Evolutionary conservation across 2,888 invertebrate genomes (phyloP).

Genomic region (Nectonema munidae): DNA sequence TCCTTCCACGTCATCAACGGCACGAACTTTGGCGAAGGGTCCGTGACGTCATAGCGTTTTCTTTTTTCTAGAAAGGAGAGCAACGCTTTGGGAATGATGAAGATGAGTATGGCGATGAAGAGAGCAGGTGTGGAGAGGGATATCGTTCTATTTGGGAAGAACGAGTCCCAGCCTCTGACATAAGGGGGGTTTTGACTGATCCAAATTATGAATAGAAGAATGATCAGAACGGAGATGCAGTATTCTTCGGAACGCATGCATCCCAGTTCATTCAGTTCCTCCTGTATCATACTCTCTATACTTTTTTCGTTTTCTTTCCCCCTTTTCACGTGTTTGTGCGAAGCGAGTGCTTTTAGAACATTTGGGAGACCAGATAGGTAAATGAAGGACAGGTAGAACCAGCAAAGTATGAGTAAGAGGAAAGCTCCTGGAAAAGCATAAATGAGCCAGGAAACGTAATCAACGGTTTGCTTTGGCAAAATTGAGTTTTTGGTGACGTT

Average conservation of each 20-base stretch:
- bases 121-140: slow-evolving; percentile 7
- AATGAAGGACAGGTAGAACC: slow-evolving; percentile 1
- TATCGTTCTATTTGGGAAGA: too few relatives aligned
- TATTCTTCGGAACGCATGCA: too few relatives aligned
- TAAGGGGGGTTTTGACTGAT: not conserved
- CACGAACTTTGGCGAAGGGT: not conserved
- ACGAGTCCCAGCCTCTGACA: not conserved
- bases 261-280: too few relatives aligned
- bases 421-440: slow-evolving; percentile 9
- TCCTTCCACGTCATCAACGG: slow-evolving; percentile 1
- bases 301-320: too few relatives aligned
- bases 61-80: not conserved
- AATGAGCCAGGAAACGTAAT: slow-evolving; percentile 1
- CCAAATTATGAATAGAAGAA: not conserved
- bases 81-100: not conserved
- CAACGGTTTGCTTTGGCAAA: not conserved
- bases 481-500: too few relatives aligned
- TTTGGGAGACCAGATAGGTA: slow-evolving; percentile 6
- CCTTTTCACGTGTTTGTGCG: too few relatives aligned
- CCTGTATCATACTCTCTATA: too few relatives aligned
- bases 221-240: not conserved
- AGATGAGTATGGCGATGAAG: slow-evolving; percentile 1
- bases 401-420: slow-evolving; percentile 2
- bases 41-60: not conserved
- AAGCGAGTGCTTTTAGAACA: too few relatives aligned